Evolutionary conservation across 2,888 invertebrate species (phyloP).

Genomic region (Actias luna): DNA sequence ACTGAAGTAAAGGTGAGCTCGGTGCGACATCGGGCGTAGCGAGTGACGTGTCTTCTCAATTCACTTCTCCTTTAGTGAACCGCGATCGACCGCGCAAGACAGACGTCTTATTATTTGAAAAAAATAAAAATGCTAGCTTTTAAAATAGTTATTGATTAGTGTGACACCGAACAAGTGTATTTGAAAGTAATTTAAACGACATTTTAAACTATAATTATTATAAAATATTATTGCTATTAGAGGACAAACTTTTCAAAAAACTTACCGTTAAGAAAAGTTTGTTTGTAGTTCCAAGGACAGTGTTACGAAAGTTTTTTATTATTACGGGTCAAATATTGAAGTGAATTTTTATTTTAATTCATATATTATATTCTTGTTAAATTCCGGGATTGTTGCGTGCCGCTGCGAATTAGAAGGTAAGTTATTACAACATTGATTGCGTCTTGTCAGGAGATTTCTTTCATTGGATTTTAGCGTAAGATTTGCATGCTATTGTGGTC

Average conservation of each 20-base stretch:
- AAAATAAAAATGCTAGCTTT: constrained; percentile 25
- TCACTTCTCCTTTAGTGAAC: constrained; percentile 67
- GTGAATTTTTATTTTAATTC: constrained; percentile 47
- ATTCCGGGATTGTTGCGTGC: constrained; percentile 66
- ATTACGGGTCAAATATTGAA: constrained; percentile 33
- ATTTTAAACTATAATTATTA: constrained; percentile 6
- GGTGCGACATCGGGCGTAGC: constrained; percentile 74
- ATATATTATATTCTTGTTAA: constrained; percentile 47
- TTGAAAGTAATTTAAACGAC: constrained; percentile 17
- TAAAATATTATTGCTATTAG: constrained; percentile 3
- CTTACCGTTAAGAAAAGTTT: constrained; percentile 45
- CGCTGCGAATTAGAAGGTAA: constrained; percentile 44
- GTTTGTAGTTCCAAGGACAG: constrained; percentile 55
- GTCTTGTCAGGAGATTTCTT: constrained; percentile 34
- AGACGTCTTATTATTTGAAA: constrained; percentile 38
- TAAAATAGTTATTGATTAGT: constrained; percentile 50
- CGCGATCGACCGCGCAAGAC: constrained; percentile 55
- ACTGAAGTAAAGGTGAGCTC: constrained; percentile 71
- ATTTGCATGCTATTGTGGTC: constrained; percentile 10
- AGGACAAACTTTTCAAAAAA: constrained; percentile 33
- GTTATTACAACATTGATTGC: constrained; percentile 29
- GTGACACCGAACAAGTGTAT: constrained; percentile 46
- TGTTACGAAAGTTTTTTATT: constrained; percentile 59
- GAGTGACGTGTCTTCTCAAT: constrained; percentile 74
- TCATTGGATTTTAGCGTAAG: constrained; percentile 6